Percentiles rank a stretch among this genome's conserved stretches.
These are phyloP conservation scores for Sinocyclocheilus grahami DNA, from an alignment of 2,113 vertebrate species.

Conservation along the genomic window DNA sequence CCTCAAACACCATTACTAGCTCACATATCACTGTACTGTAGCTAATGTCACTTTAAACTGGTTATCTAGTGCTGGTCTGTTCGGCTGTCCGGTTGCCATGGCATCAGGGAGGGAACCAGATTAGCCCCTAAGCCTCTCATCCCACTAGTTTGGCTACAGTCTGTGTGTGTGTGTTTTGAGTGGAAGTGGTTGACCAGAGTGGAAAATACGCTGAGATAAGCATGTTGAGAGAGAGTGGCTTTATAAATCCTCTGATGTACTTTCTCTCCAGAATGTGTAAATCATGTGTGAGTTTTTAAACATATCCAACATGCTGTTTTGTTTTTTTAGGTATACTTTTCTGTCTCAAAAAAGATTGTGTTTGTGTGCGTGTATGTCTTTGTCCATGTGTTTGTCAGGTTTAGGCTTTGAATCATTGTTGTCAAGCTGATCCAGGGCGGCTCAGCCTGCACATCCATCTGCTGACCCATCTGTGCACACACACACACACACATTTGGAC, in stretches of 20 bases:
- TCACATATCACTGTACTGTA: neutral
- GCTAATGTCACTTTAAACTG: conserved; percentile 23
- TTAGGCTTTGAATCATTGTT: conserved; percentile 44
- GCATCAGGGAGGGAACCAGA: conserved; percentile 13
- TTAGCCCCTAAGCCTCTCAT: conserved; percentile 58
- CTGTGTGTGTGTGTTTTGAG: neutral
- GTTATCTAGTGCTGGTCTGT: neutral
- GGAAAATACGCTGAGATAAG: conserved; percentile 40
- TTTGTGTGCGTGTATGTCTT: conserved; percentile 57
- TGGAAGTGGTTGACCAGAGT: neutral
- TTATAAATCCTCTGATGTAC: neutral
- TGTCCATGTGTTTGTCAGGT: conserved; percentile 21
- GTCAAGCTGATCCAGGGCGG: conserved; percentile 70
- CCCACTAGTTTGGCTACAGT: conserved; percentile 2
- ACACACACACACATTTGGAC: conserved; percentile 52
- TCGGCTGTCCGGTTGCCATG: neutral
- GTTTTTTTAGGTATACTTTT: neutral
- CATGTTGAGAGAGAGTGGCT: neutral
- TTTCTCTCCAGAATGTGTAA: neutral
- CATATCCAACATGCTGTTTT: neutral
- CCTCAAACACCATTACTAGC: neutral
- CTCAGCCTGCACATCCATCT: conserved; percentile 85
- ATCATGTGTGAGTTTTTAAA: no score
- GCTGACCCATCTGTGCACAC: conserved; percentile 85
- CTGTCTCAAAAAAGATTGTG: neutral